phyloP scores from a whole-genome alignment of 64 coral and sea anemone genomes.

The Stylophora pistillata region DNA sequence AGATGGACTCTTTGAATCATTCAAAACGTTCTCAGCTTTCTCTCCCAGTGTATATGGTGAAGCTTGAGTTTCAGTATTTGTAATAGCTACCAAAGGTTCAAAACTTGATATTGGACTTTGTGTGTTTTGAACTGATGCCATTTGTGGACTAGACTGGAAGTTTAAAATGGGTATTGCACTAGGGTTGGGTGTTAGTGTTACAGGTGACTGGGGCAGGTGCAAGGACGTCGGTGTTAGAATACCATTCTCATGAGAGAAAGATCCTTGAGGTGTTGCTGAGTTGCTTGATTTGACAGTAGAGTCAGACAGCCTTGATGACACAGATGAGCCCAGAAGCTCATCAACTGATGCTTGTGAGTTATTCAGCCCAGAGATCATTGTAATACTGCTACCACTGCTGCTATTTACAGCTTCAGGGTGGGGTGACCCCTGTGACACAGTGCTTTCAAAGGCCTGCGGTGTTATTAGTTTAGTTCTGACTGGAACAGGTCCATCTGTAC shows the following conservation, averaged over 20 bases:
- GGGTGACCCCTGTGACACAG: background rate
- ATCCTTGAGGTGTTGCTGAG: slow-evolving; percentile 66
- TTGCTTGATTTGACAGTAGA: slow-evolving; percentile 71
- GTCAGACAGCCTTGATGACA: slow-evolving; percentile 73
- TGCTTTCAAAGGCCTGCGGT: slow-evolving; percentile 80
- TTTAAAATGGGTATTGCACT: slow-evolving; percentile 69
- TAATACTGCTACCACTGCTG: slow-evolving; percentile 70
- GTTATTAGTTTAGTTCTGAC: slow-evolving; percentile 72
- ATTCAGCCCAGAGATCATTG: slow-evolving; percentile 65
- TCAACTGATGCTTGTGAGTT: slow-evolving; percentile 63
- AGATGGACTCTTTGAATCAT: background rate
- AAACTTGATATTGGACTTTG: background rate
- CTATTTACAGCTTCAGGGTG: slow-evolving; percentile 60
- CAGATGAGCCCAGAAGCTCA: slow-evolving; percentile 47
- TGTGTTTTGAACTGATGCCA: background rate
- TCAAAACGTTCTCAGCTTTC: background rate
- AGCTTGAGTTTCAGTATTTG: background rate
- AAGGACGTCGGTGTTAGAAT: slow-evolving; percentile 64
- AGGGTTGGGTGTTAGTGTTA: slow-evolving; percentile 46
- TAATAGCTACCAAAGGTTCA: slow-evolving; percentile 18
- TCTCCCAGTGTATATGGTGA: background rate
- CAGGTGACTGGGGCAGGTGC: slow-evolving; percentile 66
- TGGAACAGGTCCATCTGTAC: slow-evolving; percentile 34
- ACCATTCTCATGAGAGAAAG: slow-evolving; percentile 32
- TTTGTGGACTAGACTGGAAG: slow-evolving; percentile 69